phyloP scores from a whole-genome alignment of 2,888 invertebrate species.

The Lasioglossum oenotherae region DNA sequence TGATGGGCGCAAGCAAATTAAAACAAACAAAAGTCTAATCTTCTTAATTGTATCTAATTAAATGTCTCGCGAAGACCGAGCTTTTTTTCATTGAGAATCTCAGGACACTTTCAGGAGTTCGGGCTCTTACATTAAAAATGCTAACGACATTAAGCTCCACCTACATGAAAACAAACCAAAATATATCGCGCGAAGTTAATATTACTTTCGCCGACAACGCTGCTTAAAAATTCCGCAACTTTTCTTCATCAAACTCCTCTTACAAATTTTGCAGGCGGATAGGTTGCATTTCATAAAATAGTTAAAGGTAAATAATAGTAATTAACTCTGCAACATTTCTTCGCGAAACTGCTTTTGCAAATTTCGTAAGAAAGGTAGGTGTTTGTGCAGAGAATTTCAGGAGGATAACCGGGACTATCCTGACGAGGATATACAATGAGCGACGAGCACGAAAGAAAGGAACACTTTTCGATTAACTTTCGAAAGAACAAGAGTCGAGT shows the following conservation, averaged over 20 bases:
- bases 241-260: background rate
- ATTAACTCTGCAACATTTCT: background rate
- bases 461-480: too few species aligned
- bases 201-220: background rate
- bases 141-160: background rate
- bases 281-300: background rate
- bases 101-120: background rate
- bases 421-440: too few species aligned
- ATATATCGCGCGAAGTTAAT: background rate
- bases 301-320: background rate
- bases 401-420: too few species aligned
- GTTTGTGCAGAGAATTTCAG: too few species aligned
- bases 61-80: background rate
- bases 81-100: background rate
- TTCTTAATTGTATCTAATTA: background rate
- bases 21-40: conserved; percentile 6
- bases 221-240: background rate
- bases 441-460: too few species aligned
- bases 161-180: background rate
- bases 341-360: too few species aligned
- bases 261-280: background rate
- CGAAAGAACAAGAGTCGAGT: too few species aligned
- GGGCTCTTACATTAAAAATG: background rate
- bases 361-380: too few species aligned
- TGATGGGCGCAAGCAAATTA: background rate